Evolutionary conservation across 1,140 invertebrate genomes (phyloP), one percentile per base, ranked within the genome.

Genomic region (Zaprionus capensis): DNA sequence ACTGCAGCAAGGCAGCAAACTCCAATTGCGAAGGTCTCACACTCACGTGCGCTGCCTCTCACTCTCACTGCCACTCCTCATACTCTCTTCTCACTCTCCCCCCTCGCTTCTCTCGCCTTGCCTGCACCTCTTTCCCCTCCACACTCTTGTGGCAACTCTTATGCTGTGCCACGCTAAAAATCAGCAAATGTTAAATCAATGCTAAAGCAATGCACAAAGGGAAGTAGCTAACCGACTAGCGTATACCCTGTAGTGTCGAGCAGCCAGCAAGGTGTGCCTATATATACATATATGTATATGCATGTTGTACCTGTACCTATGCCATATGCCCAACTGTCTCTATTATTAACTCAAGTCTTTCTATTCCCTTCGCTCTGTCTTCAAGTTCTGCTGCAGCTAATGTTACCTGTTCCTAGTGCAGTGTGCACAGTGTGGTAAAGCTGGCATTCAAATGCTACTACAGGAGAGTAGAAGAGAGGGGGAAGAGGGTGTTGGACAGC

Each of bases 101-200:
- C 7, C 6, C 7, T 28, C 1, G 0, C 24, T 6, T 28, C 26
- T 28, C 26, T 28, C 28, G 6, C 28, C 2, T 7, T 6, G 0
- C 26, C 26, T 28, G 26, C 26, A 28, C 6, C 28, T 31, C 28
- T 7, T 31, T 7, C 28, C 28, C 28, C 28, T 31, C 1, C 28
- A 31, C 9, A 17, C 41, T 4, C 41, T 46, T 46, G 41, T 46
- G 41, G n/a, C 41, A 46, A 17, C 41, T 46, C 41, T 46, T 46
- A 46, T 46, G 41, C 41, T 46, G n/a, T 46, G 41, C 41, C 41
- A 46, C 41, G 41, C 41, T 46, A 46, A 46, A 46, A 46, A 46
- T 46, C 41, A 46, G 41, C n/a, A 46, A 46, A 46, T 46, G n/a
- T 46, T 46, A 46, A 46, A 46, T 46, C 41, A 46, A 46, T 46